A percentile compares a stretch with the other conserved stretches of the same genome.
Conservation (phyloP, 2,888 invertebrate species). For the Chrysopilus asiliformis region DNA sequence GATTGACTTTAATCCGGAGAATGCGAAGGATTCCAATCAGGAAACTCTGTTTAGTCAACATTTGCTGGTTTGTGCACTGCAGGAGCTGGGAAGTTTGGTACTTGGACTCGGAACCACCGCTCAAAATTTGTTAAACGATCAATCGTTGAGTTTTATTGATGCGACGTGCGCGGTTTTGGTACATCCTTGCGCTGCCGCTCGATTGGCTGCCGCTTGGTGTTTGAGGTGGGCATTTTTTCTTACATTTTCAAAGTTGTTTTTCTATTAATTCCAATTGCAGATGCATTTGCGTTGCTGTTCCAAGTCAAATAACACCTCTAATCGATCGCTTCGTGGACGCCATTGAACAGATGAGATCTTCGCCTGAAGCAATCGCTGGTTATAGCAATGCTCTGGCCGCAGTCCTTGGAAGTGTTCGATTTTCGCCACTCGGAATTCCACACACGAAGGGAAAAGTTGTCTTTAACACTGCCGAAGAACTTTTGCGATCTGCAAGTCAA, state of each 20-base stretch:
- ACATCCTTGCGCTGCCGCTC: constrained; percentile 88
- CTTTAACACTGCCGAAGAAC: constrained; percentile 93
- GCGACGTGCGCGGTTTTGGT: constrained; percentile 58
- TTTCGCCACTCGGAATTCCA: constrained; percentile 87
- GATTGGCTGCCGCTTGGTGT: constrained; percentile 91
- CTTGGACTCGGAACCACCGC: constrained; percentile 90
- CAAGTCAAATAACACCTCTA: constrained; percentile 85
- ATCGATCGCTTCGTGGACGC: constrained; percentile 82
- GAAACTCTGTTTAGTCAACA: constrained; percentile 85
- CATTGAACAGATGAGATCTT: constrained; percentile 77
- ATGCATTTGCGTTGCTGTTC: constrained; percentile 85
- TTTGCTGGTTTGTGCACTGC: constrained; percentile 80
- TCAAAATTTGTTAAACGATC: constrained; percentile 77
- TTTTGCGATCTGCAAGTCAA: constrained; percentile 90
- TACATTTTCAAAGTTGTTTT: too few relatives aligned
- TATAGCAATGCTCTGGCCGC: constrained; percentile 91
- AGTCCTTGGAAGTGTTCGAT: constrained; percentile 77
- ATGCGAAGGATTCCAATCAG: constrained; percentile 82
- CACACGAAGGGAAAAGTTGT: constrained; percentile 95
- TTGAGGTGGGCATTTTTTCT: constrained; percentile 35
- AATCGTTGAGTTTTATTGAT: constrained; percentile 56
- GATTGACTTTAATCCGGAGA: constrained; percentile 84
- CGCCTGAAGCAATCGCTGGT: constrained; percentile 76
- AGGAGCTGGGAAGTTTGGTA: constrained; percentile 80
- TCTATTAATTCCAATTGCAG: constrained; percentile 24